A percentile compares a stretch with the other conserved stretches of the same genome.
phyloP scores from a whole-genome alignment of 2,888 invertebrate genomes.

The Exephanes ischioxanthus region DNA sequence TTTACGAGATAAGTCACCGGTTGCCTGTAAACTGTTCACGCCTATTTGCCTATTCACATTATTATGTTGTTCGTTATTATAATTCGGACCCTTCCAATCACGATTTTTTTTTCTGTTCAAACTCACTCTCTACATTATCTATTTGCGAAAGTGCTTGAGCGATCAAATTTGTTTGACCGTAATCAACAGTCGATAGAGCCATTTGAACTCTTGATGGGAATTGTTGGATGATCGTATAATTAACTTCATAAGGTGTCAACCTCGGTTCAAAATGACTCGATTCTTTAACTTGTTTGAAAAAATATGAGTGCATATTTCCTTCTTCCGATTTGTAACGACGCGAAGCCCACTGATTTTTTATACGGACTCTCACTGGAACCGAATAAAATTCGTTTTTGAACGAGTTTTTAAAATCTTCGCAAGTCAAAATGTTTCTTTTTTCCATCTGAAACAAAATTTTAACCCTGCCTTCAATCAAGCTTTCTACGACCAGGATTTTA shows the following conservation, averaged over 20 bases:
- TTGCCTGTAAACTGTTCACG: background rate
- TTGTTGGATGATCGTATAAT: slow-evolving; percentile 48
- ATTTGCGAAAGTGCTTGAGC: slow-evolving; percentile 33
- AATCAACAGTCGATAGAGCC: slow-evolving; percentile 27
- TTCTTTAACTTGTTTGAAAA: slow-evolving; percentile 49
- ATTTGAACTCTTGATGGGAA: slow-evolving; percentile 34
- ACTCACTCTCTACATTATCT: slow-evolving; percentile 16
- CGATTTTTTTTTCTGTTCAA: slow-evolving; percentile 5
- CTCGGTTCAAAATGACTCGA: slow-evolving; percentile 46
- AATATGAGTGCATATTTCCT: slow-evolving; percentile 53
- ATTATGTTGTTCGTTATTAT: slow-evolving; percentile 1
- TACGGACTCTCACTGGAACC: slow-evolving; percentile 37
- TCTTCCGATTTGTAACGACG: slow-evolving; percentile 44
- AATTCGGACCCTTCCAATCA: slow-evolving; percentile 31
- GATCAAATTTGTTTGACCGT: slow-evolving; percentile 29
- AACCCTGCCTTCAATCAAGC: slow-evolving; percentile 46
- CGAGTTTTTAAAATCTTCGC: slow-evolving; percentile 44
- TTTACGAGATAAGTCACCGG: background rate
- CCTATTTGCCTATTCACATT: background rate
- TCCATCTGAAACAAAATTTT: slow-evolving; percentile 54
- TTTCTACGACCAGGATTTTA: slow-evolving; percentile 50
- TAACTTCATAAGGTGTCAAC: slow-evolving; percentile 40
- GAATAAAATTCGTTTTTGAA: slow-evolving; percentile 59
- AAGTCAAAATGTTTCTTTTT: slow-evolving; percentile 8
- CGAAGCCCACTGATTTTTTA: slow-evolving; percentile 49